Evolutionary conservation across 2,113 vertebrate species (phyloP), one percentile per base, ranked within the genome.

Genomic region (Ptilorrhoa leucosticta): DNA sequence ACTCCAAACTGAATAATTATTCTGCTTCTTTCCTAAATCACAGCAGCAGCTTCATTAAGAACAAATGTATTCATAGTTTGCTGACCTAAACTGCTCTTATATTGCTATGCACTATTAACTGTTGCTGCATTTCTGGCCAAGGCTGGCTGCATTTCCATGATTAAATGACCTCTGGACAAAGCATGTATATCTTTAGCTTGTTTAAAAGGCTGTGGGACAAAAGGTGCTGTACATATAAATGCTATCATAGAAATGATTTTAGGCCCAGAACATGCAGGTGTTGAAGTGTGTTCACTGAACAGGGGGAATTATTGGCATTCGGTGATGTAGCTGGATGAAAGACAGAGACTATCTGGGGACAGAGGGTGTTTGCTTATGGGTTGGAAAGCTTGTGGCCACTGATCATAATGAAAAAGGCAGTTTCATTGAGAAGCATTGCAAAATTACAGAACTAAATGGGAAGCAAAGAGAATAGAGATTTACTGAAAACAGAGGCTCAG

Each of bases 31-130:
- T 83, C 51, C 83, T 83, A 68, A 94, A 88, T 77, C 72, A 53
- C 58, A 94, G 31, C 42, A 88, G 54, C n/a, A 93, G 71, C 79
- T 92, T 97, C 79, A 64, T 39, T 77, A 61, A 56, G 44, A 94
- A 64, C 75, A 94, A 96, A 80, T 40, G 17, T n/a, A 70, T 88
- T 85, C 35, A 35, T 61, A 93, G 69, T 88, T 82, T 95, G 70
- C 92, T 96, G 84, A 94, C 82, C 85, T 94, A 54, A 93, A 91
- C 79, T 91, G 75, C 90, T 91, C 58, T 83, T 77, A n/a, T 31
- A 40, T 54, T 94, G 75, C 77, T 76, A 13, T 93, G 87, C 73
- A 53, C 82, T 90, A 39, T 71, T 89, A 94, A 89, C 44, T 76
- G n/a, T 87, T 91, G 78, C 57, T 93, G 53, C 50, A 33, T 90